Base-by-base conservation (phyloP, 2,113 vertebrate genomes). In the Mastomys coucha region DNA sequence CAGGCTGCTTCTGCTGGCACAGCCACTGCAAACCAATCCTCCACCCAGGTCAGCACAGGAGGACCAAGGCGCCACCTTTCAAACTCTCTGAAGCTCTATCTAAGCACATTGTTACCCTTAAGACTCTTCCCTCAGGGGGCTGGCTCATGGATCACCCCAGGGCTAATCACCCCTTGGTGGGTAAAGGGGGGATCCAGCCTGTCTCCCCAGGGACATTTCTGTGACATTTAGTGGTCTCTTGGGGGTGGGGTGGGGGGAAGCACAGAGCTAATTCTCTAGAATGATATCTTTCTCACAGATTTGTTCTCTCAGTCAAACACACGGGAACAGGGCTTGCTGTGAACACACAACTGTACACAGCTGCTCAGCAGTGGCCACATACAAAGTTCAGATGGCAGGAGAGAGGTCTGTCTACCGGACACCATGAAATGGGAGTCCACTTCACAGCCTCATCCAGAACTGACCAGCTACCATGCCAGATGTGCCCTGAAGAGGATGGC, bases 261-360 rank as follows among this genome's bases (percentile, higher is more conserved):
- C 45, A 8, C 45, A 63, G 36, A 72, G 45, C 10, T 26, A 45
- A 80, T 85, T 85, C 89, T 45, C 63, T 28, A 75, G 26, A 69
- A 93, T 33, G 58, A 10, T 28, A n/a, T 82, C 56, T 75, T 39
- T 39, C 70, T 67, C 56, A 75, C 7, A 56, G 13, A 70, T 88
- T 93, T 42, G 42, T 89, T 89, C 26, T 91, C 53, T 91, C 39
- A 39, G 85, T 65, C 75, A 58, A 69, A 82, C 86, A 86, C 36
- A 42, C 58, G 78, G 45, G 94, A 67, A 89, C 51, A 51, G 33
- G 53, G 49, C 63, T 80, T 87, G 94, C 80, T 80, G 70, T 20
- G n/a, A 53, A n/a, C n/a, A n/a, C n/a, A n/a, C 20, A 31, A 33
- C 33, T 60, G 88, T 76, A 14, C 53, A 53, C 24, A 2, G 58